Conservation (phyloP, 2,113 vertebrate genomes). For the Thermophis baileyi region DNA sequence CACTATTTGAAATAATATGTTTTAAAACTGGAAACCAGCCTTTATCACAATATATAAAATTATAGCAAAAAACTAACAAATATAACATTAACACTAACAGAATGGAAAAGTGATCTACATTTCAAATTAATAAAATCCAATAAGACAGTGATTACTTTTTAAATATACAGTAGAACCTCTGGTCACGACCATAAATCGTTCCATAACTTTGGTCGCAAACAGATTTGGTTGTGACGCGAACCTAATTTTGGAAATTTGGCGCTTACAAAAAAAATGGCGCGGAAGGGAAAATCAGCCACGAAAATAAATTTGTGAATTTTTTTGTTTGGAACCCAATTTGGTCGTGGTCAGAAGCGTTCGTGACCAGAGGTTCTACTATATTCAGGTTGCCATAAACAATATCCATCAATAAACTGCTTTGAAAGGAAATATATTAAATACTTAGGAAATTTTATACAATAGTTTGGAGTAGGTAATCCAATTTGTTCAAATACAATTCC, state of each 20-base stretch:
- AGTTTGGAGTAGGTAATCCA: not conserved
- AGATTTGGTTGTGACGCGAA: too few relatives aligned
- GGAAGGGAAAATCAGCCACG: too few relatives aligned
- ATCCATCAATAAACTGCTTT: slow-evolving; percentile 28
- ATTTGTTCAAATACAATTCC: not conserved
- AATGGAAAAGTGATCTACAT: not conserved
- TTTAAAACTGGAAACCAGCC: not conserved
- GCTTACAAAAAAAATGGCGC: too few relatives aligned
- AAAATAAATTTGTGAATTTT: slow-evolving; percentile 1
- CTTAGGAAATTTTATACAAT: not conserved
- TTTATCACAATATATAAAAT: not conserved
- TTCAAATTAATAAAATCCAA: slow-evolving; percentile 23
- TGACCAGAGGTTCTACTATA: not conserved
- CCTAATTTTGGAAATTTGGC: too few relatives aligned
- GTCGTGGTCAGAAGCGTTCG: too few relatives aligned
- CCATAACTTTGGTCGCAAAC: too few relatives aligned
- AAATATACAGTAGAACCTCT: too few relatives aligned
- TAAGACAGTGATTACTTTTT: slow-evolving; percentile 8
- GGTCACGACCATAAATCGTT: too few relatives aligned
- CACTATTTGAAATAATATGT: not conserved
- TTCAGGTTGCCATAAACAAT: not conserved
- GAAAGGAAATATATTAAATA: slow-evolving; percentile 32
- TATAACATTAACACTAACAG: not conserved
- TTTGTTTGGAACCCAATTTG: too few relatives aligned
- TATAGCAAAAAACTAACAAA: not conserved